Base-by-base conservation (phyloP, 1,140 invertebrate species). In the Tetramorium alpestre region DNA sequence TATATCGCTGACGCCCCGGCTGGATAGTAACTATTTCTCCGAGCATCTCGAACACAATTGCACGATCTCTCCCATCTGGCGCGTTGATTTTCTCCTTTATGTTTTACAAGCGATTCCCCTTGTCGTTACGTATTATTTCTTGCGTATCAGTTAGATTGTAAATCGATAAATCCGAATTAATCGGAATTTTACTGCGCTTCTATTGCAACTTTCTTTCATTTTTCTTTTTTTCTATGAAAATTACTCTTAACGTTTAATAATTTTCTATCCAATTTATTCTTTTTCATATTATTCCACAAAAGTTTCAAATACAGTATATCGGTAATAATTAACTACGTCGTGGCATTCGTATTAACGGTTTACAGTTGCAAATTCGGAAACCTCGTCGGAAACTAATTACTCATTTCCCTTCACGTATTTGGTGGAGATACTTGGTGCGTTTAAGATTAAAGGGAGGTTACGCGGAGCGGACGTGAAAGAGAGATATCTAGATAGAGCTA, bases 401-500 rank as follows among this genome's bases (percentile, higher is more conserved):
- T 85, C 60, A 80, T 67, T 65, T 85, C 33, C 41, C 80, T 73
- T 25, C 8, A 54, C 41, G 41, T 84, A 38, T 84, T 84, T 84
- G 67, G 28, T 47, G 67, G 41, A 84, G 80, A 84, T 84, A 84
- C 80, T 84, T 62, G 69, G 54, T 60, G 80, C 54, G 80, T 75
- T 84, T 75, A 84, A 84, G 80, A 84, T 84, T 84, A 84, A 84
- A 84, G 80, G 69, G 28, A 84, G 69, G 22, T 70, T 11, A 22
- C 22, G 22, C 22, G 22, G 22, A 22, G 64, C 22, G 33, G 25
- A 81, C 25, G 51, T 25, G 51, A 38, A 54, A 16, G 51, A 87
- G 10, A 87, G 69, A 89, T 86, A n/a, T 11, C 38, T 18, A 51
- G 33, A 89, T 3, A 86, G 62, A 90, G 84, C n/a, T 65, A 90